Evolutionary conservation across 2,113 vertebrate species (phyloP).

Genomic region (Gopherus evgoodei): DNA sequence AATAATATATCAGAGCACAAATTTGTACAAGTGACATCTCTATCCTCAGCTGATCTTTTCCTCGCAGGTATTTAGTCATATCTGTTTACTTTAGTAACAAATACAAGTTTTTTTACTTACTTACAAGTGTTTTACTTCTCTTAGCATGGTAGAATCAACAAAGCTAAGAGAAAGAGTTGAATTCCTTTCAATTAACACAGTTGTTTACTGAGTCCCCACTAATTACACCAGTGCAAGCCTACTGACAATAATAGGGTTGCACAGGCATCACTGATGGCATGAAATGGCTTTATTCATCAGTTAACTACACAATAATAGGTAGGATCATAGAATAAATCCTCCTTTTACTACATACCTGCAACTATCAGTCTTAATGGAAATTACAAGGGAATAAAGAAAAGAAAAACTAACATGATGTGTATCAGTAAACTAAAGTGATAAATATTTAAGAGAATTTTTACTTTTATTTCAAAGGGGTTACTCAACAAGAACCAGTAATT

Average conservation of each 20-base stretch:
- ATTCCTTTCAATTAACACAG: slow-evolving; percentile 67
- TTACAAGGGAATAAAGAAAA: slow-evolving; percentile 30
- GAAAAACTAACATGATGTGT: neutral
- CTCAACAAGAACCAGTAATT: neutral
- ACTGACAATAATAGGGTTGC: slow-evolving; percentile 76
- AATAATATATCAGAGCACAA: neutral
- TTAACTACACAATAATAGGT: slow-evolving; percentile 66
- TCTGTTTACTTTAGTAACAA: slow-evolving; percentile 50
- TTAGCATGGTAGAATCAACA: slow-evolving; percentile 66
- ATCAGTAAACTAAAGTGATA: neutral
- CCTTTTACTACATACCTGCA: slow-evolving; percentile 54
- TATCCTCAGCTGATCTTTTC: neutral
- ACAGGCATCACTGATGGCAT: slow-evolving; percentile 59
- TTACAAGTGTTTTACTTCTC: slow-evolving; percentile 48
- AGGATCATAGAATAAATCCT: slow-evolving; percentile 67
- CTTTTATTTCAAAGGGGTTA: neutral
- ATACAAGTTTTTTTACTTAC: slow-evolving; percentile 50
- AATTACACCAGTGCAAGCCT: slow-evolving; percentile 71
- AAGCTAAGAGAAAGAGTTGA: slow-evolving; percentile 71
- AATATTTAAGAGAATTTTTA: neutral
- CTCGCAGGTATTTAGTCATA: neutral
- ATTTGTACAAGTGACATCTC: neutral
- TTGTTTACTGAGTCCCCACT: slow-evolving; percentile 72
- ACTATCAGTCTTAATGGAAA: slow-evolving; percentile 68
- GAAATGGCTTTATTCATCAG: slow-evolving; percentile 74